A percentile compares a stretch with the other conserved stretches of the same genome.
Evolutionary conservation across 2,888 invertebrate genomes (phyloP).

Genomic region (Eueremaeus valkanovi): DNA sequence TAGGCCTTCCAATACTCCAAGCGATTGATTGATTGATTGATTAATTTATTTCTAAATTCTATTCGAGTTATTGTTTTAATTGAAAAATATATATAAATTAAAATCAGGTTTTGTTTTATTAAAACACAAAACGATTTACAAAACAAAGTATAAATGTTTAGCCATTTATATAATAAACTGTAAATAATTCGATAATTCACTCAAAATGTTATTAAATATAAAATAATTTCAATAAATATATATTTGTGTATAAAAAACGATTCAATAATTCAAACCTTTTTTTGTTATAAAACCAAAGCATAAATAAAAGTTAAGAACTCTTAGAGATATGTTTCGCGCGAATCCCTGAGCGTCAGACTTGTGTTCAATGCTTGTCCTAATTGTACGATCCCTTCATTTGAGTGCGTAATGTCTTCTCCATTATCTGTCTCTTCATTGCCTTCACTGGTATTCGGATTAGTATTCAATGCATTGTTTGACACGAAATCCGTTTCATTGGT

Average conservation of each 20-base stretch:
- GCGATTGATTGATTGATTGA: conserved; percentile 36
- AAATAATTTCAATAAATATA: background rate
- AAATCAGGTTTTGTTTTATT: background rate
- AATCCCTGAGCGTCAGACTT: background rate
- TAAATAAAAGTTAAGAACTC: background rate
- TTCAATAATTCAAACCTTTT: too few species aligned
- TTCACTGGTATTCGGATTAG: too few species aligned
- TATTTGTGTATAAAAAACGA: background rate
- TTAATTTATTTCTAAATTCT: conserved; percentile 19
- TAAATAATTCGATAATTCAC: too few species aligned
- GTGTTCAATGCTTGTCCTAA: background rate
- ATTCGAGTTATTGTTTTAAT: conserved; percentile 6
- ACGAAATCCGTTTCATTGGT: too few species aligned
- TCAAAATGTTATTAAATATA: background rate
- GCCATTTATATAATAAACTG: conserved; percentile 4
- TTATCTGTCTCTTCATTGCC: too few species aligned
- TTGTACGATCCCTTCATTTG: background rate
- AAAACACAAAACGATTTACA: background rate
- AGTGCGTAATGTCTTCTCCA: too few species aligned
- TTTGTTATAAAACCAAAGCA: too few species aligned
- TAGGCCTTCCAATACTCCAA: background rate
- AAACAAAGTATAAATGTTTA: conserved; percentile 3
- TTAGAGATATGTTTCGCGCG: background rate
- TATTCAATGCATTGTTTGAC: too few species aligned
- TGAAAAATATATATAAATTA: background rate